phyloP scores from a whole-genome alignment of 2,797 vertebrate genomes.

The Botia kubotai region DNA sequence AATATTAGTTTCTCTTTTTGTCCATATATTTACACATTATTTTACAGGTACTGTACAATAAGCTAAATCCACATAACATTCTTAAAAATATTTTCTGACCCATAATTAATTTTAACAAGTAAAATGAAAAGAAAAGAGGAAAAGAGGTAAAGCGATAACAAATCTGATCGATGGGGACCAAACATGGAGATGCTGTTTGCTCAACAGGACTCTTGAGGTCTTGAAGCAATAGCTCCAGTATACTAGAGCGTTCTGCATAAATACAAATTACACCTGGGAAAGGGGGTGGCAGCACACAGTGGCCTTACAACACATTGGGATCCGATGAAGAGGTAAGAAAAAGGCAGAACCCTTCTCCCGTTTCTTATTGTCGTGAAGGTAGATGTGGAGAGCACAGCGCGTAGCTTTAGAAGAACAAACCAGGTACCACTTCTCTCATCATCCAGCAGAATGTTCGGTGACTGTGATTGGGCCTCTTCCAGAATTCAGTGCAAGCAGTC shows the following conservation, averaged over 20 bases:
- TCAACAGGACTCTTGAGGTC: conserved; percentile 75
- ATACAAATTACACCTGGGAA: conserved; percentile 70
- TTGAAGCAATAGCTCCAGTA: conserved; percentile 52
- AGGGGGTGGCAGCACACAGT: conserved; percentile 31
- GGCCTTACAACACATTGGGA: conserved; percentile 49
- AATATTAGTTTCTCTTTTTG: conserved; percentile 89
- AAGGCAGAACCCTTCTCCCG: conserved; percentile 44
- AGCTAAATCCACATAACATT: conserved; percentile 86
- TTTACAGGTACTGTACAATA: conserved; percentile 95
- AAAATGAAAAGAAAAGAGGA: conserved; percentile 68
- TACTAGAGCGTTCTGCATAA: conserved; percentile 73
- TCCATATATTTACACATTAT: conserved; percentile 91
- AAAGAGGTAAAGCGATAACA: conserved; percentile 51
- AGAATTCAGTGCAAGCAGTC: conserved; percentile 71
- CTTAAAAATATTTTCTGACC: conserved; percentile 90
- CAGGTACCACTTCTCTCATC: background rate
- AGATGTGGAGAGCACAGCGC: conserved; percentile 12
- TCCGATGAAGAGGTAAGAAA: conserved; percentile 18
- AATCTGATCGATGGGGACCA: background rate
- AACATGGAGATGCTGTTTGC: conserved; percentile 65
- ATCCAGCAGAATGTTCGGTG: background rate
- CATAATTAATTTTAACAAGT: conserved; percentile 81
- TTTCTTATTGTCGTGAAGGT: conserved; percentile 54
- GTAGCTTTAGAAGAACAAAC: background rate
- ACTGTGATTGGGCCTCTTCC: conserved; percentile 62